Base-by-base conservation (phyloP, 2,797 vertebrate genomes). In the Mastacembelus armatus region DNA sequence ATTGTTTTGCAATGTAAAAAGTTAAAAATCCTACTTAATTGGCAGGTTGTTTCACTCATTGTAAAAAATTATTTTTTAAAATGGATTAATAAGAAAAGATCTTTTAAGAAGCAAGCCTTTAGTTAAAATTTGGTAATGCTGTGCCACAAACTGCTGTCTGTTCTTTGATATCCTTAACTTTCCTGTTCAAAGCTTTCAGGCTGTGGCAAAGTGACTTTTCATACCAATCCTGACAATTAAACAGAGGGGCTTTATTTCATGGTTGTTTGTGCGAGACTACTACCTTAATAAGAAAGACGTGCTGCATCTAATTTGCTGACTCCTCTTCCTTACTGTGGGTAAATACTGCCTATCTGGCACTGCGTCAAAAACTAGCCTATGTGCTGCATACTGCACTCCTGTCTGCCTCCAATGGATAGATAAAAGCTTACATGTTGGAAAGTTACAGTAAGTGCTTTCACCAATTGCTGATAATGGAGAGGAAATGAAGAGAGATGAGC, bases 401-500 rank as follows among this genome's bases (percentile, higher is more conserved):
- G 51, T 59, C 80, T 80, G 35, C 54, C 66, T 70, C 58, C 65
- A 55, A 26, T n/a, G 15, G 30, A 78, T 54, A 68, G 75, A 85
- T 88, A 81, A 86, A 84, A 76, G 65, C 75, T 66, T 26, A 67
- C 68, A 63, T 80, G 72, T 54, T 59, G 40, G 55, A 80, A 60
- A 45, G 65, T 70, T 78, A 76, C 78, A 56, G 57, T 78, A 87
- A 88, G 70, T 59, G 83, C 76, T 84, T 59, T 78, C 71, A 67
- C 61, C 63, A 71, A 71, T 47, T 54, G 74, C 49, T 75, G 45
- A 40, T 84, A 81, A 87, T 83, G 73, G 71, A 74, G 69, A 75
- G 71, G 81, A 85, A 71, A 85, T 78, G 40, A 85, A 74, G 50
- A 63, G 63, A 30, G 73, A 71, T 48, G 42, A 71, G 57, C 32